Percentiles rank a stretch among this genome's conserved stretches.
These are phyloP conservation scores for Calliopsis andreniformis DNA, from an alignment of 1,140 invertebrate species.

Conservation along the genomic window DNA sequence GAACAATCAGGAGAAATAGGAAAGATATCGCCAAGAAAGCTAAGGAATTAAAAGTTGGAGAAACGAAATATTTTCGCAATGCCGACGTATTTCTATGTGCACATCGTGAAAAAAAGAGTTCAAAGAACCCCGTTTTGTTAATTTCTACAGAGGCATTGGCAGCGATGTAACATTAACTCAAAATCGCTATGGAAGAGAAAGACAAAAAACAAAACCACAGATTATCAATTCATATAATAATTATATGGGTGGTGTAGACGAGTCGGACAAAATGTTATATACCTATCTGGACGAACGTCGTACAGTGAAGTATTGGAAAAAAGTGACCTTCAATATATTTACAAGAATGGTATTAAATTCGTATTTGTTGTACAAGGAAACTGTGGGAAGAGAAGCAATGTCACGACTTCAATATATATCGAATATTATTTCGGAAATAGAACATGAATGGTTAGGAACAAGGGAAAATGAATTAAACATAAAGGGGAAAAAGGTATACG, in stretches of 20 bases:
- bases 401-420: slow-evolving; percentile 14
- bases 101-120: neutral
- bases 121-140: slow-evolving; percentile 3
- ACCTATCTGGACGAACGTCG: slow-evolving; percentile 13
- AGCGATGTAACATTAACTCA: neutral
- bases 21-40: no score
- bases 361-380: slow-evolving; percentile 14
- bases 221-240: slow-evolving; percentile 20
- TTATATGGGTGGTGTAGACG: slow-evolving; percentile 5
- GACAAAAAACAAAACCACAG: slow-evolving; percentile 16
- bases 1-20: no score
- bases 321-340: slow-evolving; percentile 27
- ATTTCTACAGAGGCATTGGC: slow-evolving; percentile 3
- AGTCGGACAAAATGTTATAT: slow-evolving; percentile 1
- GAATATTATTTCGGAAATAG: slow-evolving; percentile 16
- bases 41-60: no score
- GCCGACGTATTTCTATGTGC: neutral
- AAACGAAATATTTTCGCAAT: neutral
- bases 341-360: slow-evolving; percentile 14
- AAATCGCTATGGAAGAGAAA: neutral
- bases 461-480: slow-evolving; percentile 9
- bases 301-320: slow-evolving; percentile 2
- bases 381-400: slow-evolving; percentile 10
- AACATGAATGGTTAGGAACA: slow-evolving; percentile 5
- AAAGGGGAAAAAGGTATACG: neutral